Conservation (phyloP, 2,888 invertebrate genomes). For the Lumbricus terrestris region DNA sequence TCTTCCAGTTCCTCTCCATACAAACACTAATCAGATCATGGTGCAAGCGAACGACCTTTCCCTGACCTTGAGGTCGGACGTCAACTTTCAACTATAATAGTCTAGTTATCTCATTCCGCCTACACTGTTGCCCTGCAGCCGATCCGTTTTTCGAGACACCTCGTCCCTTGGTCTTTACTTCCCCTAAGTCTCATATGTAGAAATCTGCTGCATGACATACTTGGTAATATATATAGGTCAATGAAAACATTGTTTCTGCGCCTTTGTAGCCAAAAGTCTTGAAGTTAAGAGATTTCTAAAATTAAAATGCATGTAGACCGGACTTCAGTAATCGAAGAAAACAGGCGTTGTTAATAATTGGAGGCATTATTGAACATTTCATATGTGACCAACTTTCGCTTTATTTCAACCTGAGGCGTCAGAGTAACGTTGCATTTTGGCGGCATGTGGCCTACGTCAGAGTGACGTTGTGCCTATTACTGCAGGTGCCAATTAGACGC, state of each 20-base stretch:
- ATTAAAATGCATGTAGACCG: neutral
- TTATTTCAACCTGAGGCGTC: neutral
- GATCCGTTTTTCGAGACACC: neutral
- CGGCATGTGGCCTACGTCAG: no score
- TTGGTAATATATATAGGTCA: neutral
- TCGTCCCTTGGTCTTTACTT: neutral
- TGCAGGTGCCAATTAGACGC: no score
- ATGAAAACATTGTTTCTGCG: neutral
- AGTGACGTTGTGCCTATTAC: no score
- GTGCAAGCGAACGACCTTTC: neutral
- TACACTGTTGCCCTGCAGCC: no score
- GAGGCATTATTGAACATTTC: neutral
- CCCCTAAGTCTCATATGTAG: neutral
- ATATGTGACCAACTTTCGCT: neutral
- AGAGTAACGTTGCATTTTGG: neutral
- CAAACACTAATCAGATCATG: neutral
- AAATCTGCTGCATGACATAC: neutral
- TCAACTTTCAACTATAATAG: neutral
- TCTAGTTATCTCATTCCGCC: neutral
- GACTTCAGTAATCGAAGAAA: neutral
- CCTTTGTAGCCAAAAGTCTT: neutral
- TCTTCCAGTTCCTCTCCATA: neutral
- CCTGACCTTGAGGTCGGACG: neutral
- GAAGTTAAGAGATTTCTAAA: neutral
- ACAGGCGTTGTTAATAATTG: neutral